Conservation (phyloP, 2,888 invertebrate species). For the Sialis fuliginosa region DNA sequence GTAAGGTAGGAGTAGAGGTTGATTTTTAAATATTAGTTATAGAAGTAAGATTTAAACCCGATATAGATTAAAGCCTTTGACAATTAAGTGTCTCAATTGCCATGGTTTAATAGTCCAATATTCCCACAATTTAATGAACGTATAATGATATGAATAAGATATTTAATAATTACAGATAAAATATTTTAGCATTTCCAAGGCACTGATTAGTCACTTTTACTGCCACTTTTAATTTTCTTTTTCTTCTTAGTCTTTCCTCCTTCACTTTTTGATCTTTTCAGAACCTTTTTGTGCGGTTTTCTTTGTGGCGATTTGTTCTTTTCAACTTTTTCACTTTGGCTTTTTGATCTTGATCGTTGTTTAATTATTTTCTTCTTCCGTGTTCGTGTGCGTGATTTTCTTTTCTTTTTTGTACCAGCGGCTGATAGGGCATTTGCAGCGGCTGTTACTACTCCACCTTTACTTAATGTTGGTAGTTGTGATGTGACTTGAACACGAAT, state of each 20-base stretch:
- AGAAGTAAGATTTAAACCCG: no score
- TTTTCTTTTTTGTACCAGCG: constrained; percentile 14
- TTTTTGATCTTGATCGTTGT: constrained; percentile 19
- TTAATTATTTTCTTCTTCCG: constrained; percentile 18
- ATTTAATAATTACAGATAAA: no score
- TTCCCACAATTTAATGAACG: no score
- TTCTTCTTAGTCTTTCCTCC: constrained; percentile 13
- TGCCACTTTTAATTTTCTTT: constrained; percentile 14
- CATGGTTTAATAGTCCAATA: no score
- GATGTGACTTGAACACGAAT: constrained; percentile 24
- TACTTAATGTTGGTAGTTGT: constrained; percentile 12
- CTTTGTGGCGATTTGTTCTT: constrained; percentile 15
- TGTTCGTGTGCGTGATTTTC: constrained; percentile 13
- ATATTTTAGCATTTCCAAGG: no score
- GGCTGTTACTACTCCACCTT: constrained; percentile 16
- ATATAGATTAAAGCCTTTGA: no score
- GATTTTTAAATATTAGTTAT: no score
- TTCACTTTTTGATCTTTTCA: constrained; percentile 5
- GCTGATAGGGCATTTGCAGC: constrained; percentile 23
- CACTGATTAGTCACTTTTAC: constrained; percentile 17
- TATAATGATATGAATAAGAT: no score
- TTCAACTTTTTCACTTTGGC: constrained; percentile 14
- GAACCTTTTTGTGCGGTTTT: constrained; percentile 7
- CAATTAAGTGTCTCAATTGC: no score
- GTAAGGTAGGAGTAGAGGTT: no score